Evolutionary conservation across 2,113 vertebrate genomes (phyloP).

Genomic region (Hippocampus abdominalis): DNA sequence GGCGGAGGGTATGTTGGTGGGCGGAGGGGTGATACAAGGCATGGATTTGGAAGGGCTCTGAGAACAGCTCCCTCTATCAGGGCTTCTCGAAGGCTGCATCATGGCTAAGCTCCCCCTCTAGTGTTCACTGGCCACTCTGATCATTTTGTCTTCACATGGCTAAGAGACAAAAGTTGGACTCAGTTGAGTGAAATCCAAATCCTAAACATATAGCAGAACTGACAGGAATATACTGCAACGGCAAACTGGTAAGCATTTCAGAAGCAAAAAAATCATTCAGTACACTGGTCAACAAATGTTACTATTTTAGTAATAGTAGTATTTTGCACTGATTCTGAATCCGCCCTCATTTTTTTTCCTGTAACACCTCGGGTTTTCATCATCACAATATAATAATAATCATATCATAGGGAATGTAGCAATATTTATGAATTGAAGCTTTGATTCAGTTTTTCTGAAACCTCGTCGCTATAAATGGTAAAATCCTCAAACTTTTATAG

Average conservation of each 20-base stretch:
- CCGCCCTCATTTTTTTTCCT: no score
- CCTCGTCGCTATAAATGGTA: no score
- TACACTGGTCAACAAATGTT: no score
- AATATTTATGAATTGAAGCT: no score
- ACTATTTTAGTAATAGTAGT: no score
- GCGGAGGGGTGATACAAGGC: constrained; percentile 55
- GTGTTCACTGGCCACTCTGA: constrained; percentile 84
- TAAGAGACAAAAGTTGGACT: constrained; percentile 19
- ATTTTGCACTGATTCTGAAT: no score
- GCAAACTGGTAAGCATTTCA: not conserved
- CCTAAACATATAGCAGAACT: not conserved
- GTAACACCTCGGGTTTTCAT: no score
- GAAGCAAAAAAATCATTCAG: not conserved
- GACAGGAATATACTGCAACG: not conserved
- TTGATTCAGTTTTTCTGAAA: no score
- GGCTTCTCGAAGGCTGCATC: constrained; percentile 69
- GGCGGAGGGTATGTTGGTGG: constrained; percentile 60
- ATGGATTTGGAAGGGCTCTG: constrained; percentile 64
- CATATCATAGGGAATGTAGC: no score
- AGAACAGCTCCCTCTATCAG: constrained; percentile 69
- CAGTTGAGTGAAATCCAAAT: constrained; percentile 8
- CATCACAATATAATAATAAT: no score
- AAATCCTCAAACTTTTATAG: no score
- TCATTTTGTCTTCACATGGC: constrained; percentile 36
- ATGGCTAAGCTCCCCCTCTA: constrained; percentile 97